A percentile compares a stretch with the other conserved stretches of the same genome.
Conservation (phyloP, 2,113 vertebrate species). For the Gadus macrocephalus region DNA sequence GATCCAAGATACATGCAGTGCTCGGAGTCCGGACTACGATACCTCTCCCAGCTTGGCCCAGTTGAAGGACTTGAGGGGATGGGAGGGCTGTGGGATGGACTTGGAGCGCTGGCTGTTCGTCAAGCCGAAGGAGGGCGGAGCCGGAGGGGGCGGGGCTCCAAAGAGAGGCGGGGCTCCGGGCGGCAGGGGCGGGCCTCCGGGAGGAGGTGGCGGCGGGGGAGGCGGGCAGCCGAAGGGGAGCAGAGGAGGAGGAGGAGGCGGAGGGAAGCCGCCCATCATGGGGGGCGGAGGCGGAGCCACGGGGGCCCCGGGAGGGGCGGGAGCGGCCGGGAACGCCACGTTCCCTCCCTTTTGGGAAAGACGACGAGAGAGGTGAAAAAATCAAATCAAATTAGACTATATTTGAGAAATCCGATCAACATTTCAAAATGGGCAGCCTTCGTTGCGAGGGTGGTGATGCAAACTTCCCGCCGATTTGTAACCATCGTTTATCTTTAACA, state of each 20-base stretch:
- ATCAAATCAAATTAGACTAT: no score
- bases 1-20: no score
- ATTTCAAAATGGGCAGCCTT: no score
- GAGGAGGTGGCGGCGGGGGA: slow-evolving; percentile 79
- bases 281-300: slow-evolving; percentile 73
- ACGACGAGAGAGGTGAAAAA: background rate
- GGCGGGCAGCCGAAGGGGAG: slow-evolving; percentile 75
- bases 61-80: slow-evolving; percentile 97
- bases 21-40: no score
- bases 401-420: no score
- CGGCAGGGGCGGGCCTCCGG: slow-evolving; percentile 83
- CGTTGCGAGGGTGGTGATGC: no score
- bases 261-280: slow-evolving; percentile 74
- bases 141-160: slow-evolving; percentile 68
- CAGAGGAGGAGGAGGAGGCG: slow-evolving; percentile 79
- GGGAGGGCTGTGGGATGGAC: slow-evolving; percentile 88
- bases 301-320: slow-evolving; percentile 79
- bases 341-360: slow-evolving; percentile 62
- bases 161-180: slow-evolving; percentile 92
- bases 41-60: slow-evolving; percentile 96
- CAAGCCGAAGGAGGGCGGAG: slow-evolving; percentile 63
- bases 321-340: slow-evolving; percentile 62
- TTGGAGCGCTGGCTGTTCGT: slow-evolving; percentile 78
- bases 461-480: no score
- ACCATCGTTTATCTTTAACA: no score